A percentile compares a stretch with the other conserved stretches of the same genome.
Evolutionary conservation across 1,140 invertebrate genomes (phyloP).

Genomic region (Hylyphantes graminicola): DNA sequence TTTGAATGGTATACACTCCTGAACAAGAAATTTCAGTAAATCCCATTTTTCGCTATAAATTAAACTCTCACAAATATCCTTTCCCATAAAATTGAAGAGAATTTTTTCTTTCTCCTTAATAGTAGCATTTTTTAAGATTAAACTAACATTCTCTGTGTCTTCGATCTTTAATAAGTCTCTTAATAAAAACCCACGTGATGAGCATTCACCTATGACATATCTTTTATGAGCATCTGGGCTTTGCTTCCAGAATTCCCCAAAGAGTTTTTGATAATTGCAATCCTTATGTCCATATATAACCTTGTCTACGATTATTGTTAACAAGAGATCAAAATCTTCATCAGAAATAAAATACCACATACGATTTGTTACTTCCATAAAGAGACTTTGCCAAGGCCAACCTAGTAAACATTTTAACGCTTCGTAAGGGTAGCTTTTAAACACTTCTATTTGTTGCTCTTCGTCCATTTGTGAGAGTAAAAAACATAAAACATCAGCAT

Average conservation of each 20-base stretch:
- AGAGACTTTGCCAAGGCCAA: slow-evolving; percentile 35
- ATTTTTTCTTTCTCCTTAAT: neutral
- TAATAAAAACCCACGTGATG: neutral
- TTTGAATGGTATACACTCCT: slow-evolving; percentile 12
- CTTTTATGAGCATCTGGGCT: slow-evolving; percentile 1
- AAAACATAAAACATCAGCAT: slow-evolving; percentile 38
- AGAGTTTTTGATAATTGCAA: slow-evolving; percentile 35
- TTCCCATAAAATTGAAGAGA: neutral
- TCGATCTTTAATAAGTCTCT: neutral
- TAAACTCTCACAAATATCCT: slow-evolving; percentile 11
- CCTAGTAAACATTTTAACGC: slow-evolving; percentile 15
- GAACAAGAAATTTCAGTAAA: slow-evolving; percentile 19
- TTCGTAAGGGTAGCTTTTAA: slow-evolving; percentile 10
- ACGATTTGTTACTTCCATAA: slow-evolving; percentile 12
- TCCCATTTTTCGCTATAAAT: neutral
- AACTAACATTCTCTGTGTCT: slow-evolving; percentile 5
- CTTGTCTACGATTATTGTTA: neutral
- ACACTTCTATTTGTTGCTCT: slow-evolving; percentile 16
- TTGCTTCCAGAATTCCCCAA: slow-evolving; percentile 9
- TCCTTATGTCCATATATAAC: neutral
- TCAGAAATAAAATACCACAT: slow-evolving; percentile 38
- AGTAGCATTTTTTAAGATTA: slow-evolving; percentile 20
- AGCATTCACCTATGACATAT: neutral
- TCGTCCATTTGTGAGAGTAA: slow-evolving; percentile 38
- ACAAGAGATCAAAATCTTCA: neutral